Evolutionary conservation across 2,888 invertebrate genomes (phyloP), one percentile per base, ranked within the genome.

Genomic region (Brachypalpus laphriformis): DNA sequence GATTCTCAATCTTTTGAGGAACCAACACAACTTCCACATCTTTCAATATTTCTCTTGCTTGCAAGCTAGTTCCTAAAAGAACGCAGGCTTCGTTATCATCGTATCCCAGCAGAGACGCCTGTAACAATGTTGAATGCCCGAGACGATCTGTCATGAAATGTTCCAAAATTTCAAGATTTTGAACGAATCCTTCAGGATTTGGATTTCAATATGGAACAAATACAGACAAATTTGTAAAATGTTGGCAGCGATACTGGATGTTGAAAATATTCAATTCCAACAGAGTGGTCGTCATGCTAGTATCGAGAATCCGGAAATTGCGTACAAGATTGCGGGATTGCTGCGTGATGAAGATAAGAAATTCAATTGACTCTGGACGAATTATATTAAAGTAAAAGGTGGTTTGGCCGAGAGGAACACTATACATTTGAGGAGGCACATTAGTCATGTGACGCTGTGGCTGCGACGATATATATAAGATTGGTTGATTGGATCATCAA

Each of bases 1-100:
- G 20, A 18, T 14, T 16, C 37, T 78, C 31, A 80, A 72, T 25
- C 77, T 74, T 75, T 93, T 42, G 91, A 97, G 97, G 93, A 94
- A 94, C 82, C 97, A 98, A 91, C 95, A 97, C 63, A 98, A 97
- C 90, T 98, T 97, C 90, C 96, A 98, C 91, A 94, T 97, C 20
- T 94, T 98, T 86, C 98, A 98, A 92, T 98, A 97, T 90, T 95
- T 98, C 87, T 97, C 97, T 91, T 97, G 98, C 90, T 96, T 95
- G 95, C 70, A 93, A 94, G 74, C 92, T 96, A 45, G 93, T 92
- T 93, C 81, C 92, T 98, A 49, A 94, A 94, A 0, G 95, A 95
- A 34, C 93, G 95, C 87, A 94, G 94, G 83, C 96, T 97, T 91
- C 94, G 96, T 63, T 97, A 96, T 90, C 92, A 97, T 40, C 93